Percentiles rank a stretch among this genome's conserved stretches.
Evolutionary conservation across 2,113 vertebrate species (phyloP).

Genomic region (Lepus timidus): DNA sequence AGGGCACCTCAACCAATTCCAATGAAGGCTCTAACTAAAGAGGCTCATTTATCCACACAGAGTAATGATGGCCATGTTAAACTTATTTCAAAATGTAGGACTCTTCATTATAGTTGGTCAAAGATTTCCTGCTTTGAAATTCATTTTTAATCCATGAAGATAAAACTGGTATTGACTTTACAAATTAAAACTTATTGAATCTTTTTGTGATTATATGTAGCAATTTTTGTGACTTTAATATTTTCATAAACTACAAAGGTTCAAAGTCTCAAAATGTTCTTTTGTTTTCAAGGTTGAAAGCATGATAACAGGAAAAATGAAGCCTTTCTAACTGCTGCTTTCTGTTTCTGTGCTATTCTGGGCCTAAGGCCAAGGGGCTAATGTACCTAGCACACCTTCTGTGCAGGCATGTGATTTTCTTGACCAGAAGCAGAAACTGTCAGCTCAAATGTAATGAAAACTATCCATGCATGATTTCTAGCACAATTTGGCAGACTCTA

Average conservation of each 20-base stretch:
- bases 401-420: constrained; percentile 28
- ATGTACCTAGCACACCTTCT: not conserved
- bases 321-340: not conserved
- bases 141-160: constrained; percentile 18
- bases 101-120: not conserved
- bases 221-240: not conserved
- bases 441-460: constrained; percentile 62
- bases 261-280: not conserved
- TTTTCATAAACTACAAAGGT: constrained; percentile 15
- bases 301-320: not conserved
- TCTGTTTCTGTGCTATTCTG: constrained; percentile 13
- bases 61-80: not conserved
- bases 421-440: constrained; percentile 63
- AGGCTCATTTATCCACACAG: not conserved
- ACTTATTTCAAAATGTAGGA: not conserved
- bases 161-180: not conserved
- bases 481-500: constrained; percentile 71
- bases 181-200: not conserved
- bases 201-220: not conserved
- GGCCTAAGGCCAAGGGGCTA: not conserved
- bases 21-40: not conserved
- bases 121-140: constrained; percentile 23
- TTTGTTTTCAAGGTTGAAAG: not conserved
- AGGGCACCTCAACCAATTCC: accelerated
- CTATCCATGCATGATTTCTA: constrained; percentile 67